phyloP scores from a whole-genome alignment of 2,888 invertebrate genomes.

The Melanotus villosus region DNA sequence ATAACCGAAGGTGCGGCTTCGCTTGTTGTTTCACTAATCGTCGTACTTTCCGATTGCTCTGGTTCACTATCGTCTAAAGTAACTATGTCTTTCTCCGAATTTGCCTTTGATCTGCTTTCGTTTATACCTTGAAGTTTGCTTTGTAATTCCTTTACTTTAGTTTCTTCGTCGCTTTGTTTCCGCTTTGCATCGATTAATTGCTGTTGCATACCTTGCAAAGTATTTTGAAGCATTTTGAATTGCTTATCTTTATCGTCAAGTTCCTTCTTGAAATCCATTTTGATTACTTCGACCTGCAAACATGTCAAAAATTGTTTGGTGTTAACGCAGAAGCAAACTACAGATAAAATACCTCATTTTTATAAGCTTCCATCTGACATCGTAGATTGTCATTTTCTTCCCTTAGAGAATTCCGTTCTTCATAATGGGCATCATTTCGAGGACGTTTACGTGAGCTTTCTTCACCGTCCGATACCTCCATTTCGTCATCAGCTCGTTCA shows the following conservation, averaged over 20 bases:
- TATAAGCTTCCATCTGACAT: constrained; percentile 93
- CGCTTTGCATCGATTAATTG: constrained; percentile 73
- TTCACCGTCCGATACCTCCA: constrained; percentile 89
- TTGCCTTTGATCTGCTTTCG: constrained; percentile 40
- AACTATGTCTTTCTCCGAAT: constrained; percentile 67
- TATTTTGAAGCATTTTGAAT: constrained; percentile 80
- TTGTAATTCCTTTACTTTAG: constrained; percentile 70
- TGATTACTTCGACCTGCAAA: constrained; percentile 83
- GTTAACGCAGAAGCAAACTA: no score
- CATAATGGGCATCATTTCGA: constrained; percentile 52
- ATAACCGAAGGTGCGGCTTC: constrained; percentile 48
- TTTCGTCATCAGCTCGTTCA: constrained; percentile 84
- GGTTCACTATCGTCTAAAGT: constrained; percentile 68
- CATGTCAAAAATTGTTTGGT: background rate
- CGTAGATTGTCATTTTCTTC: constrained; percentile 92
- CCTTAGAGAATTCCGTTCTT: constrained; percentile 67
- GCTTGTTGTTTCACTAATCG: constrained; percentile 61
- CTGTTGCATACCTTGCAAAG: constrained; percentile 74
- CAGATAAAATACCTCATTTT: constrained; percentile 80
- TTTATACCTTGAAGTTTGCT: constrained; percentile 53
- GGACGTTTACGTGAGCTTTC: constrained; percentile 67
- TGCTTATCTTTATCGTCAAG: constrained; percentile 89
- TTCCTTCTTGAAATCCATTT: constrained; percentile 84
- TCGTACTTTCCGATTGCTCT: constrained; percentile 60
- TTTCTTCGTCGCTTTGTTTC: constrained; percentile 71